Evolutionary conservation across 1,140 invertebrate genomes (phyloP).

Genomic region (Harpegnathos saltator): DNA sequence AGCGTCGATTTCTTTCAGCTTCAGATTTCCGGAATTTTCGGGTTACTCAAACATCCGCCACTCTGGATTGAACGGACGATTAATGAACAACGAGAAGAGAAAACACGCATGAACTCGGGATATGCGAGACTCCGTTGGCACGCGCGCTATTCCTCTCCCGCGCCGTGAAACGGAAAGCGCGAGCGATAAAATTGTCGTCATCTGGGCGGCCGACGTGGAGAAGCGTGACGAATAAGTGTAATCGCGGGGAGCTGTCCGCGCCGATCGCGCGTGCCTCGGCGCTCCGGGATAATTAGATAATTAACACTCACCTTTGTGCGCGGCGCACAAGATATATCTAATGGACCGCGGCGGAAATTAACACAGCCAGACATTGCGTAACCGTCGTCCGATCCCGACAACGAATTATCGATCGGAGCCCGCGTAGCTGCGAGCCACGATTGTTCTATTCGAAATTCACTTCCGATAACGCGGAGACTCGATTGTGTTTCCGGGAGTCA

Average conservation of each 20-base stretch:
- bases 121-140: no score
- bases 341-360: constrained; percentile 48
- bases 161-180: no score
- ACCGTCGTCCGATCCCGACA: constrained; percentile 56
- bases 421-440: constrained; percentile 58
- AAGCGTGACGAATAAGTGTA: constrained; percentile 25
- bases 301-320: constrained; percentile 37
- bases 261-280: constrained; percentile 27
- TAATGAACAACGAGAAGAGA: neutral
- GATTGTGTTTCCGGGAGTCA: constrained; percentile 65
- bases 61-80: neutral
- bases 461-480: constrained; percentile 52
- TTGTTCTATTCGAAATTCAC: constrained; percentile 63
- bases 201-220: neutral
- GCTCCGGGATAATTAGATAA: constrained; percentile 44
- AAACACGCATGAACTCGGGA: no score
- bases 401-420: constrained; percentile 66
- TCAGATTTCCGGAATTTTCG: neutral
- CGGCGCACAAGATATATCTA: constrained; percentile 41
- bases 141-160: no score
- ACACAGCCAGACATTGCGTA: constrained; percentile 50
- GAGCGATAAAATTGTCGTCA: constrained; percentile 6
- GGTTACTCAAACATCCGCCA: neutral
- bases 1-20: neutral
- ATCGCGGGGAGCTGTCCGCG: constrained; percentile 15